phyloP scores from a whole-genome alignment of 2,888 invertebrate species.

The Trichopria drosophilae region DNA sequence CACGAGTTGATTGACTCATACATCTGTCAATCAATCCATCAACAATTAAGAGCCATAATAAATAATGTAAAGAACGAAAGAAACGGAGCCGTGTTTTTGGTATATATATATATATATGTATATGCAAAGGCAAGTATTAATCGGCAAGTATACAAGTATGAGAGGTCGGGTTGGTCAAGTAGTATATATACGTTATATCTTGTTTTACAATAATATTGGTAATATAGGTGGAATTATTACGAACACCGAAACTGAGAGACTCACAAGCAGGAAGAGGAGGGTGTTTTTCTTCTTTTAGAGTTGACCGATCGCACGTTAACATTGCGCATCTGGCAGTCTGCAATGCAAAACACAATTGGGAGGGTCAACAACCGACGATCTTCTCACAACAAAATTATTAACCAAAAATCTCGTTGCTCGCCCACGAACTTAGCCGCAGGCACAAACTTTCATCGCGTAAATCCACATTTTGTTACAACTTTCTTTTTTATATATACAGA shows the following conservation, averaged over 20 bases:
- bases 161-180: constrained; percentile 37
- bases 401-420: not conserved
- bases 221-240: constrained; percentile 57
- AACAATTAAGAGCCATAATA: constrained; percentile 15
- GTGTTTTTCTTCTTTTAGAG: constrained; percentile 70
- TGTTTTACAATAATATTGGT: constrained; percentile 45
- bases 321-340: constrained; percentile 77
- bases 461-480: too few species aligned
- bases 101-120: constrained; percentile 24
- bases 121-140: constrained; percentile 45
- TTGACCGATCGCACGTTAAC: constrained; percentile 74
- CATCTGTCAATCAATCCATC: constrained; percentile 45
- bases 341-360: constrained; percentile 69
- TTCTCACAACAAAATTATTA: constrained; percentile 32
- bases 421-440: too few species aligned
- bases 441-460: too few species aligned
- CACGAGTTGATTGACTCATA: constrained; percentile 50
- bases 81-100: constrained; percentile 27
- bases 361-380: constrained; percentile 56
- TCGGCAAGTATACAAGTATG: constrained; percentile 47
- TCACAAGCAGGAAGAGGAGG: constrained; percentile 71
- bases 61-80: constrained; percentile 10
- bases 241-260: constrained; percentile 63
- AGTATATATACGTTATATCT: constrained; percentile 42
- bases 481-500: constrained; percentile 7